These are phyloP conservation scores for Nesoenas mayeri DNA, from an alignment of 2,113 vertebrate genomes.

Conservation along the genomic window DNA sequence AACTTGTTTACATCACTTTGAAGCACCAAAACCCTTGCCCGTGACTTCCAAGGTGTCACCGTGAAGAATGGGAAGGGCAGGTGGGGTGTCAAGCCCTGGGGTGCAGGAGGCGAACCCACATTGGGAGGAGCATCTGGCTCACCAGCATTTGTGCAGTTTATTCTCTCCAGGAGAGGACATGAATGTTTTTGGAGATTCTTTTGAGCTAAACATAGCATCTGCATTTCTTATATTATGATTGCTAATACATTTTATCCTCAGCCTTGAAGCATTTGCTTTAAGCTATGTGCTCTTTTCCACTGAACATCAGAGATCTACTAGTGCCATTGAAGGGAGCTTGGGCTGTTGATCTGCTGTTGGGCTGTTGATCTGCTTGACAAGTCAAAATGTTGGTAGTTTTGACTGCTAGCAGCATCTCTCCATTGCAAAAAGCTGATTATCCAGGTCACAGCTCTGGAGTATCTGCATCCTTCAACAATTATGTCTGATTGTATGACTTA, in stretches of 20 bases:
- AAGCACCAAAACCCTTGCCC: too few species aligned
- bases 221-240: not conserved
- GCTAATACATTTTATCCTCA: not conserved
- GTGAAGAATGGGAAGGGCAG: not conserved
- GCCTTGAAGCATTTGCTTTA: not conserved
- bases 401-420: not conserved
- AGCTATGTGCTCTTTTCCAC: fast-evolving
- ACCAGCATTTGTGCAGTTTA: not conserved
- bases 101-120: not conserved
- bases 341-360: too few species aligned
- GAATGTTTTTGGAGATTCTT: not conserved
- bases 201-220: not conserved
- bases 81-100: not conserved
- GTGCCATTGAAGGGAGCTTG: not conserved
- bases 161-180: not conserved
- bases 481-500: not conserved
- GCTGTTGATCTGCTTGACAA: not conserved
- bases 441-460: not conserved
- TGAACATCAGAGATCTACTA: not conserved
- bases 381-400: not conserved
- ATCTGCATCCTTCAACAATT: not conserved
- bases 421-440: not conserved
- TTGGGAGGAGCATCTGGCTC: not conserved
- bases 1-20: not conserved
- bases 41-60: not conserved